phyloP scores from a whole-genome alignment of 1,140 invertebrate genomes.

The Drosophila sproati region DNA sequence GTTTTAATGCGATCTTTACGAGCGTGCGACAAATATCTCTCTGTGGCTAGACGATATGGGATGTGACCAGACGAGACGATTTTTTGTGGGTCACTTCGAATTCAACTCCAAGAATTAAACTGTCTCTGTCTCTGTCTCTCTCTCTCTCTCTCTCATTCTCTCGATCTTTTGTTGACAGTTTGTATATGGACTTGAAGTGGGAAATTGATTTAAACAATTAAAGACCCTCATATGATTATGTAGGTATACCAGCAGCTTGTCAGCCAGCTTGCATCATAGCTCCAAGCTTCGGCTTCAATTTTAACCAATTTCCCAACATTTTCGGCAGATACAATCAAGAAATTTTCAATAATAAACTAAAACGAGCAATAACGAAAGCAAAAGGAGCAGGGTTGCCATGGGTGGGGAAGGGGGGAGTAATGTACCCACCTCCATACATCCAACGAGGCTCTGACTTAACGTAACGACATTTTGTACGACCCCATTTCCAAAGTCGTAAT shows the following conservation, averaged over 20 bases:
- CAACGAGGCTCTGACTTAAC: slow-evolving; percentile 50
- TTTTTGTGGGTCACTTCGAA: slow-evolving; percentile 7
- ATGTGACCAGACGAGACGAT: slow-evolving; percentile 3
- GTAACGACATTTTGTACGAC: slow-evolving; percentile 80
- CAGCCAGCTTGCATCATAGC: slow-evolving; percentile 22
- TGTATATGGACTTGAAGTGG: not conserved
- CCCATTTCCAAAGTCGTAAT: slow-evolving; percentile 79
- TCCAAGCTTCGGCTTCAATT: slow-evolving; percentile 25
- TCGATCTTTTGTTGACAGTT: not conserved
- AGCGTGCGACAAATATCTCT: slow-evolving; percentile 69
- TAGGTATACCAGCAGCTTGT: not conserved
- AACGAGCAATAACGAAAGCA: slow-evolving; percentile 29
- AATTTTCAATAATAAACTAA: slow-evolving; percentile 72
- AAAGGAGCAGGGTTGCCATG: not conserved
- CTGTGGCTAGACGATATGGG: slow-evolving; percentile 10
- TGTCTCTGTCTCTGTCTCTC: not conserved
- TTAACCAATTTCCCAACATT: slow-evolving; percentile 59
- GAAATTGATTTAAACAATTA: slow-evolving; percentile 6
- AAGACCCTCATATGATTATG: not conserved
- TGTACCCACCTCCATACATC: too few relatives aligned
- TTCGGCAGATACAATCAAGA: slow-evolving; percentile 60
- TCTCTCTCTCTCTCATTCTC: not conserved
- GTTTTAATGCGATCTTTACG: slow-evolving; percentile 75
- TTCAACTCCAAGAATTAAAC: not conserved
- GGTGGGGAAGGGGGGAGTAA: not conserved